Base-by-base conservation (phyloP, 2,113 vertebrate species). In the Cryptotis parvus region DNA sequence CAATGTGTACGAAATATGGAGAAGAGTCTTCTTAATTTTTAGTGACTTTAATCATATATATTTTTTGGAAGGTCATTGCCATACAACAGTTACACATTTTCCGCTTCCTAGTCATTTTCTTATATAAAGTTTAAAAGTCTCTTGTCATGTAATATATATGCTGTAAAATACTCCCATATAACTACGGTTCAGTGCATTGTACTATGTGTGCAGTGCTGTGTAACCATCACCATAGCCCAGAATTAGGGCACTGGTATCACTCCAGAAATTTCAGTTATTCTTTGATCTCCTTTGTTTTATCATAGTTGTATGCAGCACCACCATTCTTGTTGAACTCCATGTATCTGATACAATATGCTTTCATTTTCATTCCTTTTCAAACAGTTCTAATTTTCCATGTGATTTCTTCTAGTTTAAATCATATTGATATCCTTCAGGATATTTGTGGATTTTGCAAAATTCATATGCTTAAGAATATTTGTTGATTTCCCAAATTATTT, bases 71-170 rank as follows among this genome's bases (percentile, higher is more conserved):
- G n/a, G n/a, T n/a, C n/a, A n/a, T n/a, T n/a, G n/a, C n/a, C n/a
- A n/a, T 78, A 82, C 75, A 11, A 52, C 75, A 69, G 33, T 39
- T 16, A 58, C 27, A 78, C n/a, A 31, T 74, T 65, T 33, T 29
- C 15, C 8, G 11, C 27, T 92, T 94, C 74, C n/a, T 77, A 35
- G n/a, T 77, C 14, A 73, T 77, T 81, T 94, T 84, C n/a, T 35
- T 63, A 26, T 27, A 35, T 35, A 16, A 2, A 27, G 14, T 72
- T 68, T 49, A 80, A 88, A 63, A 24, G 4, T 52, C 24, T 68
- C 7, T 41, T 77, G 29, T 89, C 31, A 14, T 63, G 43, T 73
- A 77, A 69, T 52, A 1, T 77, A 45, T 75, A 45, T 69, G 11
- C n/a, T 35, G 43, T 39, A 37, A 88, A 77, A 43, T 33, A 6